phyloP scores from a whole-genome alignment of 2,113 vertebrate genomes.

The Hylia prasina region DNA sequence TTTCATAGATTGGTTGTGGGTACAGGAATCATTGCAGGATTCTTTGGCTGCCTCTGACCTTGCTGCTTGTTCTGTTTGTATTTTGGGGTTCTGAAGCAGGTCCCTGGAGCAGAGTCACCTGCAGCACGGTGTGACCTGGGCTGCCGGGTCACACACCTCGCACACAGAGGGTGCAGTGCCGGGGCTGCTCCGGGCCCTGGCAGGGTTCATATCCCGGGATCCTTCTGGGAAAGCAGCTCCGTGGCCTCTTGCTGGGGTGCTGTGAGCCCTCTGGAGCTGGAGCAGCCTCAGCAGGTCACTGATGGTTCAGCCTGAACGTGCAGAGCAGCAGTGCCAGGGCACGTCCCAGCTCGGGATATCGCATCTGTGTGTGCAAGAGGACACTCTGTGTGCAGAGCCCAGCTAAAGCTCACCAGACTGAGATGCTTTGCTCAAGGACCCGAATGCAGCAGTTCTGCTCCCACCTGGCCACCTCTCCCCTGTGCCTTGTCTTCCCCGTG shows the following conservation, averaged over 20 bases:
- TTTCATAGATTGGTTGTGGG: not conserved
- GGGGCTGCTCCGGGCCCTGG: accelerated
- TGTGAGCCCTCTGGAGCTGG: not conserved
- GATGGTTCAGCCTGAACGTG: not conserved
- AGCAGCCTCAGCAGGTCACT: not conserved
- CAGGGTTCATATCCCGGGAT: accelerated
- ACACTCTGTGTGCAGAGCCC: not conserved
- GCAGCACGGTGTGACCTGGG: not conserved
- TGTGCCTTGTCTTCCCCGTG: accelerated
- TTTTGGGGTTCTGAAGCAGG: not conserved
- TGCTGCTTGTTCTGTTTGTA: not conserved
- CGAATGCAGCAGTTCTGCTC: not conserved
- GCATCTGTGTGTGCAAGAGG: accelerated
- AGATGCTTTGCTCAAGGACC: not conserved
- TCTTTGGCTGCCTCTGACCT: not conserved
- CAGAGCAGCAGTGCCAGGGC: not conserved
- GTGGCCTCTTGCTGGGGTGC: not conserved
- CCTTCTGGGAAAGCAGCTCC: not conserved
- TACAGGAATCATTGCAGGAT: not conserved
- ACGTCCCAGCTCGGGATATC: not conserved
- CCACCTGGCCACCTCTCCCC: not conserved
- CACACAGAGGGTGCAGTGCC: accelerated
- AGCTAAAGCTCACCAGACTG: not conserved
- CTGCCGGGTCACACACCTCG: accelerated
- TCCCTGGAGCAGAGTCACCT: not conserved